These are phyloP conservation scores for Amblyteles armatorius DNA, from an alignment of 2,888 invertebrate genomes.

Conservation along the genomic window DNA sequence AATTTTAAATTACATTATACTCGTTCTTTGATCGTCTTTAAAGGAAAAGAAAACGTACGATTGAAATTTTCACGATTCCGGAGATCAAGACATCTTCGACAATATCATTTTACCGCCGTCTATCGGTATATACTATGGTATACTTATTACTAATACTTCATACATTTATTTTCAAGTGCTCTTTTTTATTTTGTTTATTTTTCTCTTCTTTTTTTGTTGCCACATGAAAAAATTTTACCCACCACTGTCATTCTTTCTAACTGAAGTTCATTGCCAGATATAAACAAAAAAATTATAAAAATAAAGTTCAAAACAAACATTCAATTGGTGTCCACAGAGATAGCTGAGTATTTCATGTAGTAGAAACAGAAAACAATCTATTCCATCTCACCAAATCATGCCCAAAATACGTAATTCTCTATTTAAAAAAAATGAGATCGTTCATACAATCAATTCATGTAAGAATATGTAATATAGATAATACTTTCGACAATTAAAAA, in stretches of 20 bases:
- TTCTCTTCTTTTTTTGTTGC: slow-evolving; percentile 18
- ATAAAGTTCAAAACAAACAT: slow-evolving; percentile 62
- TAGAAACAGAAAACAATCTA: slow-evolving; percentile 26
- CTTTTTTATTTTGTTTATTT: slow-evolving; percentile 13
- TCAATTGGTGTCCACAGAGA: slow-evolving; percentile 82
- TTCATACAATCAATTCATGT: slow-evolving; percentile 50
- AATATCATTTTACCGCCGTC: slow-evolving; percentile 18
- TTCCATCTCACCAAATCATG: slow-evolving; percentile 39
- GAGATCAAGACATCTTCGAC: background rate
- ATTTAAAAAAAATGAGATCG: slow-evolving; percentile 8
- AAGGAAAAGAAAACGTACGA: background rate
- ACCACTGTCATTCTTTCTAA: slow-evolving; percentile 36
- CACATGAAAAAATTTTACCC: background rate
- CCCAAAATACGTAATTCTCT: slow-evolving; percentile 36
- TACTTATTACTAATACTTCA: slow-evolving; percentile 23
- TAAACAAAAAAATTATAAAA: background rate
- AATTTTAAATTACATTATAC: slow-evolving; percentile 12
- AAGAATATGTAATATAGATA: slow-evolving; percentile 54
- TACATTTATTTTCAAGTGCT: slow-evolving; percentile 14
- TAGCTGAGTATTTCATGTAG: slow-evolving; percentile 81
- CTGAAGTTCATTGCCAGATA: slow-evolving; percentile 33
- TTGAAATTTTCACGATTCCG: slow-evolving; percentile 15
- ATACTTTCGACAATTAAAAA: slow-evolving; percentile 46
- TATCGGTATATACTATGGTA: slow-evolving; percentile 25
- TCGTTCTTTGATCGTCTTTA: slow-evolving; percentile 18